Base-by-base conservation (phyloP, 1,140 invertebrate species). In the Gonioctena quinquepunctata region DNA sequence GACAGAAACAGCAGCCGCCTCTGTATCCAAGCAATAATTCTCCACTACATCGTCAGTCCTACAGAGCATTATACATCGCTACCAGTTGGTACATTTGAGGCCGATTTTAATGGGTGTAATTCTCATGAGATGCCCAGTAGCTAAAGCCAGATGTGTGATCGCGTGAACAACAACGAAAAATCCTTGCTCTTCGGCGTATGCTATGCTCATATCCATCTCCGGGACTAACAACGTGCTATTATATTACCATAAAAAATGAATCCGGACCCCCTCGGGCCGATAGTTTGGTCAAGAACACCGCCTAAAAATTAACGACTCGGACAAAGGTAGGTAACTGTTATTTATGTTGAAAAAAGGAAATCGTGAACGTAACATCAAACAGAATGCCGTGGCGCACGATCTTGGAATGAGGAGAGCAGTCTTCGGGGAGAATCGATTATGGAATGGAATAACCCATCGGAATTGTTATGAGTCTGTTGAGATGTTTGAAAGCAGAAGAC, bases 171-270 rank as follows among this genome's bases (percentile, higher is more conserved):
- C 27, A 42, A 27, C 60, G 22, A 25, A 62, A 62, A 62, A 62
- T 42, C 16, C 11, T 42, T 42, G 33, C 52, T 19, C 52, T 54
- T 19, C 11, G 52, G 52, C 52, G 52, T 23, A 54, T 21, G 18
- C 52, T 54, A 62, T 42, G 16, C 3, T 11, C 27, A 62, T 27
- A 62, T 62, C 28, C 60, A 62, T 62, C 60, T 62, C 26, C 33
- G 26, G 42, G 60, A 16, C n/a, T 19, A 62, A 22, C 26, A 62
- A 62, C 60, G n/a, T 62, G 60, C 60, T 42, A 62, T 62, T 62
- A 62, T 62, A 62, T 62, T 62, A 27, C 60, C 60, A 28, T 62
- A 62, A 62, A 62, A 60, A 62, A 62, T 27, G 23, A 62, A 25
- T 48, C 27, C 27, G 18, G 16, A 27, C 8, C 26, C 33, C 60